Evolutionary conservation across 2,888 invertebrate genomes (phyloP).

Genomic region (Boloria selene): DNA sequence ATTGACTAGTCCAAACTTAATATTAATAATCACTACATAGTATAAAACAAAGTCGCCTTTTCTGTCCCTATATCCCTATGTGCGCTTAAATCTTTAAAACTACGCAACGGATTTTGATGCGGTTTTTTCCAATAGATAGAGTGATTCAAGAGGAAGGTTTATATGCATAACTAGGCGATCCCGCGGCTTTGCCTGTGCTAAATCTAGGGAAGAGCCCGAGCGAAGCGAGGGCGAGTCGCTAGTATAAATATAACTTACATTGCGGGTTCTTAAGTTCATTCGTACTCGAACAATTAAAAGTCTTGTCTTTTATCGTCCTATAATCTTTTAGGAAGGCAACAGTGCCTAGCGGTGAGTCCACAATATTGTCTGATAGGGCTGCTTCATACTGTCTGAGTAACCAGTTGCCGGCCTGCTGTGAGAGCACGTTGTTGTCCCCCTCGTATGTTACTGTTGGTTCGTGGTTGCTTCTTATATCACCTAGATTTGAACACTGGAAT

Average conservation of each 20-base stretch:
- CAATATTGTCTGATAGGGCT: conserved; percentile 62
- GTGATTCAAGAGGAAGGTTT: too few relatives aligned
- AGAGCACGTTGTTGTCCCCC: conserved; percentile 95
- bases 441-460: conserved; percentile 96
- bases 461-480: conserved; percentile 91
- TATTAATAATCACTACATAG: too few relatives aligned
- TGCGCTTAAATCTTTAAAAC: too few relatives aligned
- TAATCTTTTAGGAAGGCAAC: conserved; percentile 84
- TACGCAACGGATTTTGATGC: too few relatives aligned
- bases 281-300: conserved; percentile 52
- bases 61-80: too few relatives aligned
- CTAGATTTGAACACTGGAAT: conserved; percentile 88
- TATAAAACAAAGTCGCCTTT: too few relatives aligned
- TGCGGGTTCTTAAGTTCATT: conserved; percentile 57
- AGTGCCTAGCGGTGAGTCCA: conserved; percentile 87
- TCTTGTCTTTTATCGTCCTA: conserved; percentile 43
- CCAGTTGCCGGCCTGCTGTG: conserved; percentile 96
- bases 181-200: too few relatives aligned
- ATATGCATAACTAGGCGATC: too few relatives aligned
- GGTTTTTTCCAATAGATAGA: too few relatives aligned
- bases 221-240: too few relatives aligned
- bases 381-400: conserved; percentile 86
- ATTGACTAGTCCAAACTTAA: too few relatives aligned
- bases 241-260: conserved; percentile 51
- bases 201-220: too few relatives aligned